Evolutionary conservation across 2,888 invertebrate species (phyloP), one percentile per base, ranked within the genome.

Genomic region (Bembecia ichneumoniformis): DNA sequence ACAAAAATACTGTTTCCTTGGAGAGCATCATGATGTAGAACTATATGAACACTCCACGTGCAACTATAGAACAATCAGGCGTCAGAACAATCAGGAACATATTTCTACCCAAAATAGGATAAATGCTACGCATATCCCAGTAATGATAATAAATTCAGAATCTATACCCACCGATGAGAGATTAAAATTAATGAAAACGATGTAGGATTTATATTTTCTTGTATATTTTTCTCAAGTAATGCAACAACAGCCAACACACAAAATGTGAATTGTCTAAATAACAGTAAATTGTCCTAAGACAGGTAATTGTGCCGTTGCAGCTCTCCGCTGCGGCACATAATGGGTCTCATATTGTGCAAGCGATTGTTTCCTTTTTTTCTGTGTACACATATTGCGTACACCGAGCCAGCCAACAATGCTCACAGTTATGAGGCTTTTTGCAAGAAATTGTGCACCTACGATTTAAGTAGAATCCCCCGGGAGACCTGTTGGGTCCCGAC

Each of bases 331-430:
- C 11, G 40, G 40, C 14, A 28, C 7, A 40, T 40, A 40, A 40
- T 40, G 14, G 40, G 14, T 11, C 40, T 40, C 40, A 40, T 40
- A 40, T 40, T 40, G 40, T 40, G 40, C 40, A 40, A 40, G 60
- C 62, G 62, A 63, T 62, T 63, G 62, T 62, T 63, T 63, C 28
- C 9, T 40, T 40, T 40, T 40, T 40, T 40, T 40, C 40, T 40
- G n/a, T 55, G 57, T 54, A 57, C 64, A 62, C 62, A 63, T 63
- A 64, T 59, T 62, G 62, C 62, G 58, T 62, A 58, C 46, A 55
- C 55, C 49, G 58, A 40, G 40, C 40, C 14, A 40, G 55, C 62
- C 62, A 62, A 62, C 62, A 62, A 63, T 46, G 46, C 62, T 55
- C 56, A 47, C 53, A 57, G 60, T 63, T 63, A 60, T 62, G 58